Evolutionary conservation across 2,113 vertebrate species (phyloP).

Genomic region (Lathamus discolor): DNA sequence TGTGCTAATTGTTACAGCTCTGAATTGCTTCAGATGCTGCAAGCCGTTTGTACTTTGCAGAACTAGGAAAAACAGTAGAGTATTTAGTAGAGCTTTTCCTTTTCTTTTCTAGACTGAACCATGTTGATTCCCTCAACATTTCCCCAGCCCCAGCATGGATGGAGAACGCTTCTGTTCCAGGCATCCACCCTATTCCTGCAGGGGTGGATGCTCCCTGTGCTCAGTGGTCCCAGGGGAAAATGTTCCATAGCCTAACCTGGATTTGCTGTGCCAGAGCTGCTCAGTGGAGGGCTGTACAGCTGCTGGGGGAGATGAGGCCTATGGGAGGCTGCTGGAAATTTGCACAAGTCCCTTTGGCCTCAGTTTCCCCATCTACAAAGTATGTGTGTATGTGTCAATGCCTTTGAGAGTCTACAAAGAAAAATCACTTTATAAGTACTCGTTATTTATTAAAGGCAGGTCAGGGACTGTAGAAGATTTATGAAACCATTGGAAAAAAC

Average conservation of each 20-base stretch:
- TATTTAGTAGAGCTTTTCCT: not conserved
- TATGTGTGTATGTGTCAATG: not conserved
- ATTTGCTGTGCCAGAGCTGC: not conserved
- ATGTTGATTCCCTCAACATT: not conserved
- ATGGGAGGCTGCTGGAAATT: not conserved
- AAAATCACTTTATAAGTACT: not conserved
- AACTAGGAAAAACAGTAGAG: not conserved
- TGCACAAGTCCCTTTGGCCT: not conserved
- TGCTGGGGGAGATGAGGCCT: not conserved
- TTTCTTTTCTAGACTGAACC: not conserved
- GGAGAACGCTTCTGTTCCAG: accelerated
- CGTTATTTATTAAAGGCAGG: not conserved
- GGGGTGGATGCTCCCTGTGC: not conserved
- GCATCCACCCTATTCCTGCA: not conserved
- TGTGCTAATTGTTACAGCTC: not conserved
- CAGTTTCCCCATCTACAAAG: not conserved
- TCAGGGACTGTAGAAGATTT: not conserved
- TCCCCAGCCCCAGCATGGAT: not conserved
- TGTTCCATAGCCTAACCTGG: accelerated
- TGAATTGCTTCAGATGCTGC: not conserved
- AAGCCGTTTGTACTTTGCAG: not conserved
- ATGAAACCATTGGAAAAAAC: not conserved
- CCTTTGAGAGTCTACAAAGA: not conserved
- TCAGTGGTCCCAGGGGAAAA: not conserved
- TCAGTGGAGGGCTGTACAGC: not conserved